Evolutionary conservation across 2,888 invertebrate species (phyloP), one percentile per base, ranked within the genome.

Genomic region (Euproctis similis): DNA sequence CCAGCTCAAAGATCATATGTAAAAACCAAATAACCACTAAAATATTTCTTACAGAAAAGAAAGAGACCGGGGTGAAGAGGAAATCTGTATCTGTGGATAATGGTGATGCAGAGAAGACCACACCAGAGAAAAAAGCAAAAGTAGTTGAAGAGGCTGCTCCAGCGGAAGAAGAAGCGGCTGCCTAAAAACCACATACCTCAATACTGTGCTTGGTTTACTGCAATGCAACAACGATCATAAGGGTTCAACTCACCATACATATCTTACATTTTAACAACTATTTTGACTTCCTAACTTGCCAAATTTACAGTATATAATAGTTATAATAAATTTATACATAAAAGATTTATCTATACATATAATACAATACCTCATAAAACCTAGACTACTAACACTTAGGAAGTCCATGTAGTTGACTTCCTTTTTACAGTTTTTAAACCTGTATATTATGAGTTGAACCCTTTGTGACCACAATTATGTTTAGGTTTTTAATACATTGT

Each of bases 81-180:
- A 91, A 91, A 87, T 91, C 91, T 30, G 86, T 85, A 10, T 81
- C 87, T 7, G 85, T 76, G 2, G 81, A 84, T 39, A 80, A 80
- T 21, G 87, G 84, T 28, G 88, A 87, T 25, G 75, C 77, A 6
- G 90, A 90, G 41, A 90, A 87, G 46, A 87, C 86, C 24, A 88
- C 89, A 35, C 90, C 91, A 5, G 91, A 91, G 59, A 92, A 92
- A 74, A 92, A 92, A 59, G 87, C 89, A 42, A 92, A 90, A 77
- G 80, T 90, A 30, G 88, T 86, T 8, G 90, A 90, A 25, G 87
- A 87, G 39, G 65, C 75, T 26, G 65, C 78, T 2, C 70, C 85
- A 5, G 86, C 86, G 8, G 89, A 89, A 53, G 86, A 87, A 34
- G 87, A 87, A 56, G 87, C 86, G 28, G 82, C 86, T 35, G 88